Conservation (phyloP, 2,113 vertebrate species). For the Neodon shergylaensis region DNA sequence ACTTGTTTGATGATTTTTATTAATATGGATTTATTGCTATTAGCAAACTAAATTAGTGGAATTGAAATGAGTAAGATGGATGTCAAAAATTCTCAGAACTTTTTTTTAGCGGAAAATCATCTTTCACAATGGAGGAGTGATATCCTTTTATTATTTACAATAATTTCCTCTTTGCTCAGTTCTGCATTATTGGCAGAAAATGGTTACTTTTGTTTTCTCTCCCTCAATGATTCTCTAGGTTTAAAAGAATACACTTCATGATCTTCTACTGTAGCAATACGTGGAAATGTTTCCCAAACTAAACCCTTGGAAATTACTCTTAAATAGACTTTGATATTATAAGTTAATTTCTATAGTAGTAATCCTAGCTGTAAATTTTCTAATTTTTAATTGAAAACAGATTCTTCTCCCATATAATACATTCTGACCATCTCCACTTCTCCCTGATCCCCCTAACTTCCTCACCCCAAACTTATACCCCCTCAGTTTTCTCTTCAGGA, state of each 20-base stretch:
- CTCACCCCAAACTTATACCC: background rate
- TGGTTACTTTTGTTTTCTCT: fast-evolving
- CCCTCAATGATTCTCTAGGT: background rate
- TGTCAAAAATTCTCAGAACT: conserved; percentile 57
- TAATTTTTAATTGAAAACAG: background rate
- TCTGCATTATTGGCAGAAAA: background rate
- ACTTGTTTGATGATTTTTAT: conserved; percentile 78
- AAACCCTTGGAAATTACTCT: background rate
- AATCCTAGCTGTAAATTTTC: background rate
- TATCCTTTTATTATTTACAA: background rate
- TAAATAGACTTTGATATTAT: background rate
- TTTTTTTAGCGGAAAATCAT: background rate
- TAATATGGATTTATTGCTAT: conserved; percentile 70
- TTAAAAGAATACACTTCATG: background rate
- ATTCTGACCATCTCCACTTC: background rate
- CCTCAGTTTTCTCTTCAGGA: background rate
- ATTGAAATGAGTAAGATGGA: conserved; percentile 74
- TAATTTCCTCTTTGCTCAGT: background rate
- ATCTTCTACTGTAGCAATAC: background rate
- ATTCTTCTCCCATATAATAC: background rate
- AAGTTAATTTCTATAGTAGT: background rate
- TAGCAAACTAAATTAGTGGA: conserved; percentile 71
- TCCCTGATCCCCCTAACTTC: no score
- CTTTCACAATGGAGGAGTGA: background rate
- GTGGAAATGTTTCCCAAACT: background rate